A percentile compares a stretch with the other conserved stretches of the same genome.
phyloP scores from a whole-genome alignment of 2,888 invertebrate species.

The Meghimatium bilineatum region DNA sequence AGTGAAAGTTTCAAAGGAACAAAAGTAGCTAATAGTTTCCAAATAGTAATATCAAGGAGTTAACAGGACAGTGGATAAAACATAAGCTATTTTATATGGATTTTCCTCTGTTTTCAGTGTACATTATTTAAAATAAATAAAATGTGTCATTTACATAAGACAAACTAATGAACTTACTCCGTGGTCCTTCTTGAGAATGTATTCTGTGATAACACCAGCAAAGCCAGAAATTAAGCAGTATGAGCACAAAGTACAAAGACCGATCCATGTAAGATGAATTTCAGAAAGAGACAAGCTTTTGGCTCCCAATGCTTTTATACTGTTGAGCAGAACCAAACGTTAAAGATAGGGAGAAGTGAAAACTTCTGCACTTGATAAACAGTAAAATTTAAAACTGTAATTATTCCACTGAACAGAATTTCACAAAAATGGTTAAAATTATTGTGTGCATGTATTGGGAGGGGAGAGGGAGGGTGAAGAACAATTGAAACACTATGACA shows the following conservation, averaged over 20 bases:
- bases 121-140: too few species aligned
- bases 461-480: too few species aligned
- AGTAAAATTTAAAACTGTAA: neutral
- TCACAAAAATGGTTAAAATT: too few species aligned
- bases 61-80: too few species aligned
- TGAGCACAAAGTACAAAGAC: slow-evolving; percentile 69
- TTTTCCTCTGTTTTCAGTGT: too few species aligned
- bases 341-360: neutral
- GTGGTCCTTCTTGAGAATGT: slow-evolving; percentile 71
- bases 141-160: neutral
- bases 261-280: slow-evolving; percentile 72
- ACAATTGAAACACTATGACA: too few species aligned
- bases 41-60: too few species aligned
- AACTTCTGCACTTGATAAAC: neutral
- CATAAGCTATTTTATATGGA: too few species aligned
- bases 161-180: neutral
- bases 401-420: too few species aligned
- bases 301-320: slow-evolving; percentile 22
- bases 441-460: too few species aligned
- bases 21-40: too few species aligned
- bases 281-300: slow-evolving; percentile 35
- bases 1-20: too few species aligned
- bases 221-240: slow-evolving; percentile 75
- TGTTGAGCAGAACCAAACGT: neutral
- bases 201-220: slow-evolving; percentile 76